Percentiles rank a stretch among this genome's conserved stretches.
phyloP scores from a whole-genome alignment of 2,797 vertebrate species.

The Sebastes goodei region DNA sequence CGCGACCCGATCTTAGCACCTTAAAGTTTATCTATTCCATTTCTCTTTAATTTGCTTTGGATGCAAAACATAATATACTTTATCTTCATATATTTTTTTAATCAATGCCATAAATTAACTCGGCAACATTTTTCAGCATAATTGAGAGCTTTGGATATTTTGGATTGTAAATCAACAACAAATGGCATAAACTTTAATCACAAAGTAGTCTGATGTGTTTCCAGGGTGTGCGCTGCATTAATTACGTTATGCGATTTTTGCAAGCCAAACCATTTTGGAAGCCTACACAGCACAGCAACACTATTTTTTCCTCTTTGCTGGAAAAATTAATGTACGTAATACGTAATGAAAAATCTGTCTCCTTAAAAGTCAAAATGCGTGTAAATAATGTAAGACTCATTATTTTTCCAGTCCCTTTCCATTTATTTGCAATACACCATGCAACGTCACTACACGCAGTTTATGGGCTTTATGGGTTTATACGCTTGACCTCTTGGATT shows the following conservation, averaged over 20 bases:
- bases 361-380: neutral
- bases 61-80: neutral
- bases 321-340: neutral
- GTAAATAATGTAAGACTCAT: neutral
- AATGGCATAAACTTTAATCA: conserved; percentile 3
- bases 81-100: neutral
- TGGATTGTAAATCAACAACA: conserved; percentile 15
- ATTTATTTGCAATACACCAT: neutral
- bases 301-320: neutral
- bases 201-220: conserved; percentile 25
- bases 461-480: neutral
- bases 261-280: conserved; percentile 17
- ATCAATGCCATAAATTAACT: neutral
- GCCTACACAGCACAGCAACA: neutral
- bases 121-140: neutral
- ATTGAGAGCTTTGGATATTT: neutral
- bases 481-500: conserved; percentile 7
- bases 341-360: neutral
- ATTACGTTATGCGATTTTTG: conserved; percentile 14
- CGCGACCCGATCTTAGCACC: neutral
- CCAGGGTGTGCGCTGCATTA: conserved; percentile 12
- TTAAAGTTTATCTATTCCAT: neutral
- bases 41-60: neutral
- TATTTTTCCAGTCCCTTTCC: neutral
- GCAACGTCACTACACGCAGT: neutral